Evolutionary conservation across 1,140 invertebrate genomes (phyloP), one percentile per base, ranked within the genome.

Genomic region (Lucilia sericata): DNA sequence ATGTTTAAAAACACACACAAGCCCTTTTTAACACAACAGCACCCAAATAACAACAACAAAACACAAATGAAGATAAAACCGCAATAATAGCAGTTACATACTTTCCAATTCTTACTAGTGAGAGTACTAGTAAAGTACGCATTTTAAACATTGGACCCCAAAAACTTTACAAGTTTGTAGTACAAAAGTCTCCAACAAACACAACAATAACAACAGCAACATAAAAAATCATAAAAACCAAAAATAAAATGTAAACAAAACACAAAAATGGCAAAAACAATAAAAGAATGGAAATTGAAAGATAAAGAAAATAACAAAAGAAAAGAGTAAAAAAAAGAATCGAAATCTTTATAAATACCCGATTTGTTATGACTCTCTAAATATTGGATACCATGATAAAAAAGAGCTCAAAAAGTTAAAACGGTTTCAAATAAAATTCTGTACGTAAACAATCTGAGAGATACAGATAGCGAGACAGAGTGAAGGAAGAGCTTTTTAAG

Each of bases 1-100:
- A 30, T 30, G 25, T 42, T 7, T 42, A 19, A 25, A 70, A 19
- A 70, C 12, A 70, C 65, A 70, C 65, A 70, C 65, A 70, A 70
- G 65, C 65, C 65, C 65, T 70, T 70, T 70, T 70, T 25, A n/a
- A 60, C 55, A 60, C 55, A 60, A n/a, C 55, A 14, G 51, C 51
- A 17, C 13, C 14, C 55, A n/a, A 30, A 30, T 30, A 30, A 30
- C 25, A 30, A 30, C 25, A 30, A 30, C 25, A 30, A 30, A 30
- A 30, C 1, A n/a, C 55, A n/a, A 7, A n/a, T 17, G 7, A n/a
- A 70, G 7, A 21, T 21, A 21, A 21, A 70, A 70, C 65, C 65
- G n/a, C 65, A 70, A 70, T 70, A 70, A 70, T 25, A n/a, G 13
- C 12, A 17, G 51, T 55, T 13, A 55, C 51, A 17, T 55, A 17